Base-by-base conservation (phyloP, 2,888 invertebrate genomes). In the Drepana falcataria region DNA sequence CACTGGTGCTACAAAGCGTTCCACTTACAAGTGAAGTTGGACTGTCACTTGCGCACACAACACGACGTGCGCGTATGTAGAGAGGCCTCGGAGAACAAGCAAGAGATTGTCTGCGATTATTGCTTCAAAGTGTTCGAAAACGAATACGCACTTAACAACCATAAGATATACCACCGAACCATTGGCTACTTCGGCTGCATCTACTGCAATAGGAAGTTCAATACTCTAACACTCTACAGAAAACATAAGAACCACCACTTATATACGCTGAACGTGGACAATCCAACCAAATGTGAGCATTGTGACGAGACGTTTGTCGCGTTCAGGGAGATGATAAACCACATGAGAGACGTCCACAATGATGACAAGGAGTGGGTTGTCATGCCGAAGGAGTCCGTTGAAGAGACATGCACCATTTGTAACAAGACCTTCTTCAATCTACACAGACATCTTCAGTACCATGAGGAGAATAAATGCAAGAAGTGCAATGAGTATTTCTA, bases 241-340 rank as follows among this genome's bases (percentile, higher is more conserved):
- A 87, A 91, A 60, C 93, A 93, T 64, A 91, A 92, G 74, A 89
- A 83, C 47, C 87, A 90, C 57, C 91, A 84, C 73, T 87, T 83
- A 63, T 64, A 74, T 51, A 87, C 79, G 69, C 79, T 77, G 51
- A 90, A 84, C 64, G 85, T 75, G 54, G 92, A 87, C 53, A 90
- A 85, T 58, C 92, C 83, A 35, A 84, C 76, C 5, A 89, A 82
- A 64, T 92, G 82, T 73, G 92, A 87, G 71, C 91, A 85, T 70
- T 91, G 92, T 72, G 92, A 92, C 64, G 91, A 92, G 60, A 91
- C 88, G 0, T 93, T 93, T 59, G 85, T 92, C 34, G 87, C 91
- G 34, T 91, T 91, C 75, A 82, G 85, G 62, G 92, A 90, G 59
- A 92, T 86, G 87, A 92, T 88, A 64, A 83, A 82, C 65, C 92